A percentile compares a stretch with the other conserved stretches of the same genome.
Evolutionary conservation across 2,888 invertebrate genomes (phyloP).

Genomic region (Clepsis dumicolana): DNA sequence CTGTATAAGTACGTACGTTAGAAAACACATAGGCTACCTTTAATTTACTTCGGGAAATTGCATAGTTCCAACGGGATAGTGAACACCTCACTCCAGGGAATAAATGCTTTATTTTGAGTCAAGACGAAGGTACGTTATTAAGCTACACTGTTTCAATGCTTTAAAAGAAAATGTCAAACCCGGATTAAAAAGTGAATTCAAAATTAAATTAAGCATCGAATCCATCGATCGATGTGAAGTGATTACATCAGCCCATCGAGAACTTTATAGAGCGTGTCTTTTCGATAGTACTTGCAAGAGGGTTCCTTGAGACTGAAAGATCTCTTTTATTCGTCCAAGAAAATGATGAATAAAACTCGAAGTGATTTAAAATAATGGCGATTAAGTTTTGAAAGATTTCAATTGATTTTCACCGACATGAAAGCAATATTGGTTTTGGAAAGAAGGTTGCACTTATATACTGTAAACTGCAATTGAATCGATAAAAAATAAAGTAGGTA

Average conservation of each 20-base stretch:
- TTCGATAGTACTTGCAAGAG: slow-evolving; percentile 31
- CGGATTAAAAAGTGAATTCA: slow-evolving; percentile 12
- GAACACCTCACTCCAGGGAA: too few species aligned
- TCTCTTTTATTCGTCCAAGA: background rate
- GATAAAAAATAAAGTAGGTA: too few species aligned
- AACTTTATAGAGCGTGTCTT: slow-evolving; percentile 36
- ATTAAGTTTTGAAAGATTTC: background rate
- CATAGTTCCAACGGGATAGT: too few species aligned
- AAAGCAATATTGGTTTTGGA: background rate
- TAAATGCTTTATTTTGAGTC: too few species aligned
- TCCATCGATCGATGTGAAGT: slow-evolving; percentile 28
- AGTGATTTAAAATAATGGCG: background rate
- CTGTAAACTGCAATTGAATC: too few species aligned
- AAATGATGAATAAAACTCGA: background rate
- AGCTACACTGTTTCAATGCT: too few species aligned
- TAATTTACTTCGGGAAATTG: too few species aligned
- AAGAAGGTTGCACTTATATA: background rate
- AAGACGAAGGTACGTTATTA: too few species aligned
- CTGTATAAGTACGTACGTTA: too few species aligned
- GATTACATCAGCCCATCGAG: slow-evolving; percentile 41
- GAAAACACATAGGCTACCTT: too few species aligned
- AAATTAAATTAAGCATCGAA: slow-evolving; percentile 26
- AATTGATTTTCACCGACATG: background rate
- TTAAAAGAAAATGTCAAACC: too few species aligned
- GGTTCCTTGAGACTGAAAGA: slow-evolving; percentile 12